A percentile compares a stretch with the other conserved stretches of the same genome.
Evolutionary conservation across 1,140 invertebrate genomes (phyloP).

Genomic region (Drosophila tani): DNA sequence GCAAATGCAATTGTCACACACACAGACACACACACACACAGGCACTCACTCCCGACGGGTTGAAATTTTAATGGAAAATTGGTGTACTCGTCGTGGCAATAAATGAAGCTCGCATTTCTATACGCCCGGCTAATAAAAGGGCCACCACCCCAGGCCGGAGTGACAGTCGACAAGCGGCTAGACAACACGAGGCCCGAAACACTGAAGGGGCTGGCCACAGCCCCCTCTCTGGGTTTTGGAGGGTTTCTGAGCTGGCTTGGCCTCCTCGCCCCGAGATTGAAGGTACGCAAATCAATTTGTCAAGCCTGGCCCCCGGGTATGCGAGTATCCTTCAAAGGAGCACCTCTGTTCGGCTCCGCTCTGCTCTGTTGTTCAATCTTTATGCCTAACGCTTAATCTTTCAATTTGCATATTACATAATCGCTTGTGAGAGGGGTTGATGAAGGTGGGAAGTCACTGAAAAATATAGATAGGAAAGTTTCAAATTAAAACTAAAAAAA

Average conservation of each 20-base stretch:
- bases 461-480: neutral
- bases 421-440: slow-evolving; percentile 38
- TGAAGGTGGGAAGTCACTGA: slow-evolving; percentile 3
- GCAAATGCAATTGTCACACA: slow-evolving; percentile 70
- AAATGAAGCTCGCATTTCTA: slow-evolving; percentile 61
- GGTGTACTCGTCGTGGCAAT: slow-evolving; percentile 58
- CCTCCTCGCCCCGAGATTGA: slow-evolving; percentile 1
- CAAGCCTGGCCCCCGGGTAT: slow-evolving; percentile 6
- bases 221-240: neutral
- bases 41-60: slow-evolving; percentile 4
- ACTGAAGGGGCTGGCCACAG: slow-evolving; percentile 59
- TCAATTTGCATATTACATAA: slow-evolving; percentile 84
- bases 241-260: slow-evolving; percentile 1
- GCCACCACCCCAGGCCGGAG: slow-evolving; percentile 5
- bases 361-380: slow-evolving; percentile 14
- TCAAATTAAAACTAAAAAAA: neutral
- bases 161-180: slow-evolving; percentile 50
- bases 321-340: slow-evolving; percentile 17
- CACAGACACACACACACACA: slow-evolving; percentile 29
- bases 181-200: slow-evolving; percentile 46
- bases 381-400: slow-evolving; percentile 61
- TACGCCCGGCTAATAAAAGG: slow-evolving; percentile 63
- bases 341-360: neutral
- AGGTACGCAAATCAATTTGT: slow-evolving; percentile 37
- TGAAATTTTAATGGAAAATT: slow-evolving; percentile 76